Conservation (phyloP, 1,140 invertebrate genomes). For the Pogonognathellus flavescens region DNA sequence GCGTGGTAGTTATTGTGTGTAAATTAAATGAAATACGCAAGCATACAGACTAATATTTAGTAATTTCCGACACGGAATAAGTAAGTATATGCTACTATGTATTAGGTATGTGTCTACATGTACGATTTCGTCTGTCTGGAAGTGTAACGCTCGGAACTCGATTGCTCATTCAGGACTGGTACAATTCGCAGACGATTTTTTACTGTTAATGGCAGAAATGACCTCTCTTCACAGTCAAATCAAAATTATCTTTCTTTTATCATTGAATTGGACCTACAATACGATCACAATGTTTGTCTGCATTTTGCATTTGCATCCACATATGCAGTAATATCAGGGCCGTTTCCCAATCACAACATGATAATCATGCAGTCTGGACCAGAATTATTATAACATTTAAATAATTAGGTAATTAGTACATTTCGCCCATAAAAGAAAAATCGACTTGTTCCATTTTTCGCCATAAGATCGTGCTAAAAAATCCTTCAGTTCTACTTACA, state of each 20-base stretch:
- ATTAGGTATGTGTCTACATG: neutral
- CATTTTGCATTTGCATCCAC: neutral
- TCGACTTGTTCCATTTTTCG: too few species aligned
- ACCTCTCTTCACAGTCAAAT: constrained; percentile 11
- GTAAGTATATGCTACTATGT: constrained; percentile 10
- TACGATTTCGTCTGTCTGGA: neutral
- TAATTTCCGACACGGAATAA: neutral
- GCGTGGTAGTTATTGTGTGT: too few species aligned
- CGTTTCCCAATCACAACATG: neutral
- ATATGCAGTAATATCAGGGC: neutral
- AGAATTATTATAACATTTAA: too few species aligned
- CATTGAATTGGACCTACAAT: neutral
- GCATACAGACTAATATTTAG: too few species aligned
- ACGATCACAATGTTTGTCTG: neutral
- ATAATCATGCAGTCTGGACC: too few species aligned
- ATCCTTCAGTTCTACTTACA: neutral
- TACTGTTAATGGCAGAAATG: constrained; percentile 3
- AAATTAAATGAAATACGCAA: too few species aligned
- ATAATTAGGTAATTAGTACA: too few species aligned
- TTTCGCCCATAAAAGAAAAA: too few species aligned
- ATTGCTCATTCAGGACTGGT: neutral
- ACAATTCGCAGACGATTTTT: constrained; percentile 14
- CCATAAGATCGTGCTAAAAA: neutral
- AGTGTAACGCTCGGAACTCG: too few species aligned
- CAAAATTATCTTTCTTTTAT: constrained; percentile 9